Percentiles rank a stretch among this genome's conserved stretches.
Evolutionary conservation across 2,113 vertebrate species (phyloP).

Genomic region (Barnardius zonarius): DNA sequence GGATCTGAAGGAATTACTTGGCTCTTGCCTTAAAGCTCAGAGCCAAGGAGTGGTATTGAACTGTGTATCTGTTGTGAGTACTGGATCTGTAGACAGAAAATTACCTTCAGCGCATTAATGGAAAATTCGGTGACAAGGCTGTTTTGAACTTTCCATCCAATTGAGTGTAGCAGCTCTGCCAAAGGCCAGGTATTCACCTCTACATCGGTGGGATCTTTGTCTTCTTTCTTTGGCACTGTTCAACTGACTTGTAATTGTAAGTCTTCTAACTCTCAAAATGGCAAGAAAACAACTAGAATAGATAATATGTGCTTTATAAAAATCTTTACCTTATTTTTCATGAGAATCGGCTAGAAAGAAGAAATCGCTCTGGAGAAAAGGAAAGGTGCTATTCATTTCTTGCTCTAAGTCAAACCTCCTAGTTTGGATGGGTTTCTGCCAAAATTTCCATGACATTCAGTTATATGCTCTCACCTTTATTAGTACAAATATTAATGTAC

Average conservation of each 20-base stretch:
- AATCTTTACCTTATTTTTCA: background rate
- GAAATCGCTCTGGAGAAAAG: background rate
- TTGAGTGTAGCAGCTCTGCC: background rate
- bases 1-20: background rate
- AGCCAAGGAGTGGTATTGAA: background rate
- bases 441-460: background rate
- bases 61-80: background rate
- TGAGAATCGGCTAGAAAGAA: background rate
- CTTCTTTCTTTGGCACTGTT: background rate
- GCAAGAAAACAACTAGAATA: background rate
- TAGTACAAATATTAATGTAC: background rate
- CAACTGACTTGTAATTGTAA: background rate
- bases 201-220: background rate
- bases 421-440: background rate
- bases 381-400: slow-evolving; percentile 18
- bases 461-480: slow-evolving; percentile 2
- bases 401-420: background rate
- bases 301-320: background rate
- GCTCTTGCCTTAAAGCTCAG: background rate
- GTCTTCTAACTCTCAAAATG: background rate
- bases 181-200: background rate
- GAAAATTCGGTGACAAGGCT: background rate
- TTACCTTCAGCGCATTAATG: background rate
- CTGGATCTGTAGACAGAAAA: background rate
- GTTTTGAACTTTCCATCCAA: background rate